Conservation (phyloP, 2,797 vertebrate species). For the Spondyliosoma cantharus region DNA sequence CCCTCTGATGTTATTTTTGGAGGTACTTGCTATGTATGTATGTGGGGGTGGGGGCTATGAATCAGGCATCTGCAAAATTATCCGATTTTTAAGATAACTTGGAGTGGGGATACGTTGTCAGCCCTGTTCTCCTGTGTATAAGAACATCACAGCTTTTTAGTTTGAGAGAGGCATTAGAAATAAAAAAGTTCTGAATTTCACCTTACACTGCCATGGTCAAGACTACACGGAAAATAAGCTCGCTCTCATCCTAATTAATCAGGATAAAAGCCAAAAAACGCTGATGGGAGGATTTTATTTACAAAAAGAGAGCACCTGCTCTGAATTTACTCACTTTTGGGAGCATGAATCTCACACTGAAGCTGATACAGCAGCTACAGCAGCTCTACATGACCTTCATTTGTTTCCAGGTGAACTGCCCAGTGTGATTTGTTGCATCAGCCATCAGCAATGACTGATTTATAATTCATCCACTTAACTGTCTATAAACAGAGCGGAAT, state of each 20-base stretch:
- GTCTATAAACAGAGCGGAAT: conserved; percentile 14
- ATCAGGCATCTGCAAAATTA: conserved; percentile 37
- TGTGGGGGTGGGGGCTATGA: conserved; percentile 45
- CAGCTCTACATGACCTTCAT: neutral
- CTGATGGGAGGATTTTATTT: conserved; percentile 12
- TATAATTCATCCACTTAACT: conserved; percentile 23
- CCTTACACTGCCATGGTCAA: neutral
- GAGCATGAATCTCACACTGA: neutral
- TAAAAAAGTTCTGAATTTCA: neutral
- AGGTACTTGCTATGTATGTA: conserved; percentile 58
- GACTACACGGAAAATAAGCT: neutral
- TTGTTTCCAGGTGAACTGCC: conserved; percentile 7
- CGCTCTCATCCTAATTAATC: conserved; percentile 24
- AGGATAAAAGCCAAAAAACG: conserved; percentile 15
- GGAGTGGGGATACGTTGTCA: neutral
- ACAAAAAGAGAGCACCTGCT: neutral
- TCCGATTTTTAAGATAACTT: conserved; percentile 33
- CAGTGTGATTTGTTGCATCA: conserved; percentile 7
- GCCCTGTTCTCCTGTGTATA: neutral
- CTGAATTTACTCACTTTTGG: conserved; percentile 9
- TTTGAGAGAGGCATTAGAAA: neutral
- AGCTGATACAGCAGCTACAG: conserved; percentile 1
- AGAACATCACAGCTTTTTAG: neutral
- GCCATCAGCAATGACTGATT: conserved; percentile 12
- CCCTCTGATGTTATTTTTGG: conserved; percentile 65